These are phyloP conservation scores for Scelioninae gen. 1 DNA, from an alignment of 2,888 invertebrate species.

Conservation along the genomic window DNA sequence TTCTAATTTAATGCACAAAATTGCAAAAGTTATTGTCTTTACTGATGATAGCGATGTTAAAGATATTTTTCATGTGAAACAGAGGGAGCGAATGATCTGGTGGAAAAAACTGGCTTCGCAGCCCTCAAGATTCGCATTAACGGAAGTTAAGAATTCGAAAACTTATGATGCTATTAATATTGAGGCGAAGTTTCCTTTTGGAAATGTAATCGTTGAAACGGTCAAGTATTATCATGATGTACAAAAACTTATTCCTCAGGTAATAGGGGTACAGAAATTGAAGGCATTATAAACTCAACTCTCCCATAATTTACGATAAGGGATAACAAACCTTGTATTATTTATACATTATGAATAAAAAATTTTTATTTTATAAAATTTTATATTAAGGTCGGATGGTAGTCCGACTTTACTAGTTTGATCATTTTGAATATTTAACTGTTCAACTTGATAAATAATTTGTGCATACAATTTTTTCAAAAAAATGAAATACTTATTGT, in stretches of 20 bases:
- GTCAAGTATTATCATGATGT: constrained; percentile 82
- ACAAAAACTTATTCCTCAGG: constrained; percentile 73
- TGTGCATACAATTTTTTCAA: too few relatives aligned
- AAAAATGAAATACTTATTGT: too few relatives aligned
- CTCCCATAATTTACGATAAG: too few relatives aligned
- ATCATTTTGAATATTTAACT: too few relatives aligned
- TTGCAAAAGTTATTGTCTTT: constrained; percentile 75
- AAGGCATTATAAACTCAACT: too few relatives aligned
- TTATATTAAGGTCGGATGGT: too few relatives aligned
- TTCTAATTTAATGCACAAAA: constrained; percentile 71
- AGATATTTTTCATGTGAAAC: constrained; percentile 90
- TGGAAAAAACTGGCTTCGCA: constrained; percentile 89
- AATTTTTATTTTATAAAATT: too few relatives aligned
- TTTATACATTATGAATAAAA: too few relatives aligned
- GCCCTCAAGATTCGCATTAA: constrained; percentile 89
- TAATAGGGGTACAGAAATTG: too few relatives aligned
- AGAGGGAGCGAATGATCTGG: constrained; percentile 92
- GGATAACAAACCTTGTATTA: too few relatives aligned
- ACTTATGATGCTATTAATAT: constrained; percentile 87
- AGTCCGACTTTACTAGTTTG: too few relatives aligned
- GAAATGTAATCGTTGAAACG: constrained; percentile 87
- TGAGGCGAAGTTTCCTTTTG: constrained; percentile 88
- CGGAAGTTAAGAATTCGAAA: constrained; percentile 85
- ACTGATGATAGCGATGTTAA: constrained; percentile 81
- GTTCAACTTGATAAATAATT: too few relatives aligned